A percentile compares a stretch with the other conserved stretches of the same genome.
These are phyloP conservation scores for Trichomycterus rosablanca DNA, from an alignment of 2,113 vertebrate genomes.

Conservation along the genomic window DNA sequence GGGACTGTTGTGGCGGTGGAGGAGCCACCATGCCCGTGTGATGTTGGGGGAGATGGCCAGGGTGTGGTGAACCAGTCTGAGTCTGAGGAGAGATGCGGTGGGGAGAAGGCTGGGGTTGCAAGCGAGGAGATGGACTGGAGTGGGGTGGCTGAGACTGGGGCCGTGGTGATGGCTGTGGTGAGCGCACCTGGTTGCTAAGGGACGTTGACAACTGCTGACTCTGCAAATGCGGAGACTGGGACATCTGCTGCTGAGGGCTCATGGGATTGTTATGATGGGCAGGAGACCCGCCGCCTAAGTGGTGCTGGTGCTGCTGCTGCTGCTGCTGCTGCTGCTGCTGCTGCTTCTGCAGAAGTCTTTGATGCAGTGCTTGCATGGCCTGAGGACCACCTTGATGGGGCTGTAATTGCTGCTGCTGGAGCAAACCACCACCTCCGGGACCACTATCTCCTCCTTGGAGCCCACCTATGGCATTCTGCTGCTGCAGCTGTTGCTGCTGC, in stretches of 20 bases:
- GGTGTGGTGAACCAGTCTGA: slow-evolving; percentile 85
- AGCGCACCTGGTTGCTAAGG: slow-evolving; percentile 91
- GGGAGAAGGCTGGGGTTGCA: slow-evolving; percentile 94
- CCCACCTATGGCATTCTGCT: slow-evolving; percentile 62
- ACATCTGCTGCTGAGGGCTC: slow-evolving; percentile 86
- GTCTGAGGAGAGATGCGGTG: slow-evolving; percentile 96
- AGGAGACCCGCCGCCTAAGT: slow-evolving; percentile 71
- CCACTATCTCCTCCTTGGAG: slow-evolving; percentile 60
- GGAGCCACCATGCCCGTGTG: slow-evolving; percentile 76
- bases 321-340: slow-evolving; percentile 64
- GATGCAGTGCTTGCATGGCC: slow-evolving; percentile 79
- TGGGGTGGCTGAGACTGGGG: slow-evolving; percentile 91
- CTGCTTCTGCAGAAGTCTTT: slow-evolving; percentile 73
- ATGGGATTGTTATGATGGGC: slow-evolving; percentile 91
- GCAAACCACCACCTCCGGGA: slow-evolving; percentile 66
- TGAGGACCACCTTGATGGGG: slow-evolving; percentile 50
- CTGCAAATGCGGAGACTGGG: slow-evolving; percentile 85
- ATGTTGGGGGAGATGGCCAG: slow-evolving; percentile 64
- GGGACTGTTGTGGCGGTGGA: slow-evolving; percentile 69
- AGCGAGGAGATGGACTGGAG: slow-evolving; percentile 94
- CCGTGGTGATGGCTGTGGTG: slow-evolving; percentile 90
- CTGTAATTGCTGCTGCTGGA: slow-evolving; percentile 69
- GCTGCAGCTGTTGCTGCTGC: slow-evolving; percentile 59
- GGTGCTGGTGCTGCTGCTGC: slow-evolving; percentile 59
- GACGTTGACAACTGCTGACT: slow-evolving; percentile 78